phyloP scores from a whole-genome alignment of 1,140 invertebrate genomes.

The Chironomus striatipennis region DNA sequence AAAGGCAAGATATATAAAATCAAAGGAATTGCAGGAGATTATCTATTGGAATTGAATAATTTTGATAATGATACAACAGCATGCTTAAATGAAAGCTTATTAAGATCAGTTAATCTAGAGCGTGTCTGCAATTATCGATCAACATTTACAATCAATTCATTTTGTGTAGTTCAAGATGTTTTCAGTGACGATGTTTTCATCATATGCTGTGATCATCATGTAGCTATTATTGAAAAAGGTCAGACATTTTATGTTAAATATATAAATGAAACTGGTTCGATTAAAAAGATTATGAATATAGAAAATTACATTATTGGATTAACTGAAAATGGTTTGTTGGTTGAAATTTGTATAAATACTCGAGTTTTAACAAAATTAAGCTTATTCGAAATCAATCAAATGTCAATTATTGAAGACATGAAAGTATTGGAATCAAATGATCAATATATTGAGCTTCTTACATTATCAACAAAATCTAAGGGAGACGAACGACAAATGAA shows the following conservation, averaged over 20 bases:
- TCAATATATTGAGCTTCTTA: conserved; percentile 33
- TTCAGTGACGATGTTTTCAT: conserved; percentile 16
- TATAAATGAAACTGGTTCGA: conserved; percentile 28
- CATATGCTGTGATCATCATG: background rate
- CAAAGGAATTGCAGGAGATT: conserved; percentile 33
- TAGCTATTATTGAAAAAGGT: background rate
- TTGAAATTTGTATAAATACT: conserved; percentile 34
- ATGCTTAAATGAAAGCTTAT: conserved; percentile 29
- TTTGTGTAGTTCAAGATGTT: conserved; percentile 29
- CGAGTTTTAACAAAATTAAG: too few species aligned
- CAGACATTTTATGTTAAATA: conserved; percentile 22
- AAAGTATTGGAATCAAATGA: conserved; percentile 35
- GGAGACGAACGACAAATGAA: conserved; percentile 31
- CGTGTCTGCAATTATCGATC: background rate
- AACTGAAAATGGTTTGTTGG: conserved; percentile 32
- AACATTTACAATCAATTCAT: conserved; percentile 17
- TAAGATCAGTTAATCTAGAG: conserved; percentile 32
- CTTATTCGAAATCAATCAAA: too few species aligned
- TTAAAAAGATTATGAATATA: conserved; percentile 34
- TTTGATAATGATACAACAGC: conserved; percentile 32
- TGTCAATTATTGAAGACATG: conserved; percentile 34
- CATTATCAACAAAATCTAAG: conserved; percentile 33
- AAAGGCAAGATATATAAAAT: conserved; percentile 37
- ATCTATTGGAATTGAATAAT: conserved; percentile 27
- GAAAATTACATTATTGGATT: conserved; percentile 35